phyloP scores from a whole-genome alignment of 1,140 invertebrate species.

The Drosophila lacertosa region DNA sequence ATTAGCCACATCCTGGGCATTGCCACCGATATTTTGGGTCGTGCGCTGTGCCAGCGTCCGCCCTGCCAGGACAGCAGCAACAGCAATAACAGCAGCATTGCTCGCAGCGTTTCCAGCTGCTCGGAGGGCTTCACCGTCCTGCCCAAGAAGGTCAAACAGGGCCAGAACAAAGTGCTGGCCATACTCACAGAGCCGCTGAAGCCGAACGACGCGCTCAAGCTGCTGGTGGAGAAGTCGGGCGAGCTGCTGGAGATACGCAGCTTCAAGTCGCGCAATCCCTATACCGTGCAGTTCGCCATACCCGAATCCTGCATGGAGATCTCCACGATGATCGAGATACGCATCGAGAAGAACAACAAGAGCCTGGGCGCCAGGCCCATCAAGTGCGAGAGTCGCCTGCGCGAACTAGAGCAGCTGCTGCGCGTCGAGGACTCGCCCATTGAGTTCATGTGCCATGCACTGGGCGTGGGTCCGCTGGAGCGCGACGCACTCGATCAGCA shows the following conservation, averaged over 20 bases:
- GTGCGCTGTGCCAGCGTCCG: conserved; percentile 86
- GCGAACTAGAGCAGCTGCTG: conserved; percentile 92
- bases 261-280: conserved; percentile 91
- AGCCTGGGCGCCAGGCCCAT: conserved; percentile 91
- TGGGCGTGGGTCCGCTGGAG: conserved; percentile 91
- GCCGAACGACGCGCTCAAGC: conserved; percentile 89
- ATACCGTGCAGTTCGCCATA: conserved; percentile 91
- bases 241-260: conserved; percentile 90
- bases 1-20: conserved; percentile 91
- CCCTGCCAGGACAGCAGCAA: conserved; percentile 78
- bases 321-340: conserved; percentile 91
- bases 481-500: conserved; percentile 92
- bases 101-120: conserved; percentile 78
- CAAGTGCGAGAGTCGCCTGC: conserved; percentile 92
- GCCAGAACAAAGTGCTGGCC: conserved; percentile 92
- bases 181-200: conserved; percentile 90
- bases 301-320: conserved; percentile 91
- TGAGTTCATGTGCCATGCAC: conserved; percentile 94
- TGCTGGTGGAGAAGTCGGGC: conserved; percentile 91
- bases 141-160: conserved; percentile 84
- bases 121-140: conserved; percentile 80
- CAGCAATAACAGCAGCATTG: conserved; percentile 45
- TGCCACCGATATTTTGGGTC: conserved; percentile 90
- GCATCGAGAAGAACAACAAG: conserved; percentile 91
- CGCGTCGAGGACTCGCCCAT: conserved; percentile 91